Evolutionary conservation across 2,888 invertebrate genomes (phyloP).

Genomic region (Corbicula japonica): DNA sequence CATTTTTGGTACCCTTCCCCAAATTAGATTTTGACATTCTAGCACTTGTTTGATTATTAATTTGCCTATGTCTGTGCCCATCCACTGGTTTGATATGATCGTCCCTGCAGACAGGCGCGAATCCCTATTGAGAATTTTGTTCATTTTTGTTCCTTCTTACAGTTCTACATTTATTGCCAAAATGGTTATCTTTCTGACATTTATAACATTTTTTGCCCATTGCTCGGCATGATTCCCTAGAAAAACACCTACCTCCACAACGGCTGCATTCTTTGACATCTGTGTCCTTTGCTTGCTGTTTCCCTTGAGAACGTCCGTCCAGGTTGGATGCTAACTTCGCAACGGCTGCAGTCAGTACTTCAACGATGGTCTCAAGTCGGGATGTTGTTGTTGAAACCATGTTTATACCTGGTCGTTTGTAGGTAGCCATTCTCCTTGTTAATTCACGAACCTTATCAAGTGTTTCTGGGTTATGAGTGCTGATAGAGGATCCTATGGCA

Average conservation of each 20-base stretch:
- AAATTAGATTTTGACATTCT: no score
- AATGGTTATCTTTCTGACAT: conserved; percentile 13
- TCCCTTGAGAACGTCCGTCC: background rate
- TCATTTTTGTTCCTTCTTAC: no score
- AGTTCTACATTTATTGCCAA: background rate
- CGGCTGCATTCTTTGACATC: background rate
- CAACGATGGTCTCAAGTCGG: conserved; percentile 10
- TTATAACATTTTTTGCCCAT: conserved; percentile 1
- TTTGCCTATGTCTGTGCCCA: no score
- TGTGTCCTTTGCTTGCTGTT: background rate
- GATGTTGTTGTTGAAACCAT: background rate
- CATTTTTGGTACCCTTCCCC: no score
- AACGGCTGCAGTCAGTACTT: conserved; percentile 29
- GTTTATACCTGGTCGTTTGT: background rate
- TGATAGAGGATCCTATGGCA: conserved; percentile 12
- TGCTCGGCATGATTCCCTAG: conserved; percentile 7
- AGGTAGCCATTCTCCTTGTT: background rate
- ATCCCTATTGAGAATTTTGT: no score
- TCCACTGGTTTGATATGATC: no score
- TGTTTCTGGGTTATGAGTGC: conserved; percentile 23
- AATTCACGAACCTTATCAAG: conserved; percentile 17
- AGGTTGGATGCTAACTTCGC: conserved; percentile 6
- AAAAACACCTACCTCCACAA: conserved; percentile 40
- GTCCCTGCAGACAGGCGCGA: no score
- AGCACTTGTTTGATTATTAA: no score